These are phyloP conservation scores for Zoroaster sp. DNA, from an alignment of 53 echinoderm and acorn worm genomes.

Conservation along the genomic window DNA sequence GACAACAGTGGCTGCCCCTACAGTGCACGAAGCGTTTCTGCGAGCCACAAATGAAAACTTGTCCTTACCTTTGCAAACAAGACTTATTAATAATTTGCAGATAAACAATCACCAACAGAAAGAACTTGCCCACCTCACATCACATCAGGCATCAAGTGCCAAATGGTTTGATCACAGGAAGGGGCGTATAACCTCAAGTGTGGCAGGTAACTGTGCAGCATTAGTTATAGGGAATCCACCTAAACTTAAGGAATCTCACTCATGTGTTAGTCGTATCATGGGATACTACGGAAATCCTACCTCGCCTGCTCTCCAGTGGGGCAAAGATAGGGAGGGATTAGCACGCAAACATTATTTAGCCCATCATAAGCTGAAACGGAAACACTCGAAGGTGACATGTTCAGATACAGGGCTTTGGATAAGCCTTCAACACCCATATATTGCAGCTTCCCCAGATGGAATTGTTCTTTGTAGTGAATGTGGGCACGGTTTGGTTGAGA, in stretches of 20 bases:
- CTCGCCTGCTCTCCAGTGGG: too few relatives aligned
- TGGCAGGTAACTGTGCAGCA: too few relatives aligned
- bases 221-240: too few relatives aligned
- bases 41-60: too few relatives aligned
- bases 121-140: conserved; percentile 20
- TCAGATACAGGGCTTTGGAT: conserved; percentile 57
- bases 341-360: too few relatives aligned
- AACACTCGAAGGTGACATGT: conserved; percentile 51
- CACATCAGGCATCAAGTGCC: conserved; percentile 46
- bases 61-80: not conserved
- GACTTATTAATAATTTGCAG: not conserved
- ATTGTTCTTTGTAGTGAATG: conserved; percentile 60
- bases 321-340: too few relatives aligned
- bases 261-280: too few relatives aligned
- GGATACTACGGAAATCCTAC: too few relatives aligned
- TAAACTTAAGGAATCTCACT: too few relatives aligned
- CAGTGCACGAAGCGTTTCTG: too few relatives aligned
- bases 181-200: too few relatives aligned
- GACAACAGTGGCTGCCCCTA: too few relatives aligned
- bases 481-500: conserved; percentile 67
- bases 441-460: conserved; percentile 70
- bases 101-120: conserved; percentile 56
- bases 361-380: conserved; percentile 46
- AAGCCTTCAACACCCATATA: conserved; percentile 54
- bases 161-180: conserved; percentile 52